Evolutionary conservation across 2,113 vertebrate species (phyloP), one percentile per base, ranked within the genome.

Genomic region (Lophura nycthemera): DNA sequence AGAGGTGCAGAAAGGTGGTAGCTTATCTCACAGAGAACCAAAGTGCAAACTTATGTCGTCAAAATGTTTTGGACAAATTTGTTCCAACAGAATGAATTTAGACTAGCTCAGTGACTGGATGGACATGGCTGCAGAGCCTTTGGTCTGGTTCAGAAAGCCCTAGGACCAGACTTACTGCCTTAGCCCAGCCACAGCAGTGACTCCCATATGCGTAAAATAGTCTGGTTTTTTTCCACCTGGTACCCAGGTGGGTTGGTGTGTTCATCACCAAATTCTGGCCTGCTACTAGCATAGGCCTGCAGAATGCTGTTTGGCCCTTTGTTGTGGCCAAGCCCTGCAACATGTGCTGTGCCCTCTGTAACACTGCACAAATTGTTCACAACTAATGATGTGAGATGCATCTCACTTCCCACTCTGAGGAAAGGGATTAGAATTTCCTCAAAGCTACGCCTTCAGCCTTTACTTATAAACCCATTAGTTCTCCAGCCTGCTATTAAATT

Each of bases 381-480:
- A 82, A 59, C 40, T 95, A 67, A 69, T 91, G 90, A 90, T 94
- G 61, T 73, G 87, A n/a, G 61, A 92, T 86, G 47, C n/a, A 81
- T 95, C 96, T 94, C 48, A 69, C 57, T 91, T 94, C 64, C 69
- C 60, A 45, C 56, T 89, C 88, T 95, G 86, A 86, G 70, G 64
- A 97, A 93, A 50, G 52, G 91, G 72, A 91, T 78, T 36, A 90
- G 89, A 89, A 91, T 95, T 94, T 95, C 90, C 83, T 95, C 91
- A 91, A 96, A 95, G 92, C 52, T 43, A 27, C 34, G 54, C 79
- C 86, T 92, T 96, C 96, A 90, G 73, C 73, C 21, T 92, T 94
- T 93, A 91, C 90, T 92, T 92, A 73, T 56, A 95, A 95, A 88
- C 16, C 13, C 48, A 84, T 95, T 94, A 73, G 45, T 90, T 95